Base-by-base conservation (phyloP, 2,888 invertebrate species). In the Punctoribates punctum region DNA sequence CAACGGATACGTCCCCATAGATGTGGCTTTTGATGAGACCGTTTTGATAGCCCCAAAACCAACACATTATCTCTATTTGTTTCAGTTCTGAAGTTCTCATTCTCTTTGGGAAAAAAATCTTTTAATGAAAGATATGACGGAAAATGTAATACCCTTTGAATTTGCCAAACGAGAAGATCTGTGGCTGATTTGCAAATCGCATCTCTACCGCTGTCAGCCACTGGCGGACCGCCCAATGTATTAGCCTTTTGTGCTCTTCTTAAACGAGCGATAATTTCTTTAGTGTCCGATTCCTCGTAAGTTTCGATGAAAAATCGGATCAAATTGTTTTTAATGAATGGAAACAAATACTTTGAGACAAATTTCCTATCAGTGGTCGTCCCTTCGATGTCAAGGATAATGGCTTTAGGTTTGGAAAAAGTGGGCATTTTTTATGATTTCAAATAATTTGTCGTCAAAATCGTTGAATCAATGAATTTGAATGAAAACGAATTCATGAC, bases 11-110 rank as follows among this genome's bases (percentile, higher is more conserved):
- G 34, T 77, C 77, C 20, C 76, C 76, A 29, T 57, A 77, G 9
- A 77, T 74, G 38, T 77, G 77, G 9, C 77, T 76, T 23, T 74
- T 73, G 13, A 77, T 29, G 5, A 73, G 20, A 4, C 25, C 51
- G 15, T 70, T 73, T 20, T 77, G 76, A 48, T 77, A 77, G 23
- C 77, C 77, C 51, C 73, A 77, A 70, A 77, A 67, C 77, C 77
- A 77, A 9, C 76, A 65, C 29, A 77, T 42, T 25, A 77, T 77
- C 51, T 77, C 75, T 15, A 77, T 11, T 34, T 77, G 77, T 27
- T 77, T 77, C 6, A 77, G 73, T 29, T 77, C 77, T 6, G 77
- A 34, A 11, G 54, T 60, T n/a, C 73, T 65, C 17, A 48, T 46
- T 25, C 73, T 75, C 34, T 34, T 6, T 6, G 8, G 8, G 4